A percentile compares a stretch with the other conserved stretches of the same genome.
phyloP scores from a whole-genome alignment of 1,140 invertebrate genomes.

The Zaprionus nigranus region DNA sequence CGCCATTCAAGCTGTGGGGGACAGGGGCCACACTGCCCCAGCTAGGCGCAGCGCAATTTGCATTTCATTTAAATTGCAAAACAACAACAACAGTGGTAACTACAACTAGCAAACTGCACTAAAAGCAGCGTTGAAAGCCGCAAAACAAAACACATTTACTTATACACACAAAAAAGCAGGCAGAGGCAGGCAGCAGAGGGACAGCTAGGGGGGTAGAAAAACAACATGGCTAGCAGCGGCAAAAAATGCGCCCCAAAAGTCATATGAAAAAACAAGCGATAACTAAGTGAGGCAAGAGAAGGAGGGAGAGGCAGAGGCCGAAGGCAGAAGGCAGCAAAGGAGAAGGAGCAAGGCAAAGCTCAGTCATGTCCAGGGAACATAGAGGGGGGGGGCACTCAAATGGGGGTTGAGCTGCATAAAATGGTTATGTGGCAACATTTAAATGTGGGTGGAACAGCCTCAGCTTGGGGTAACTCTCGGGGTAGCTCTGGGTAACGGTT shows the following conservation, averaged over 20 bases:
- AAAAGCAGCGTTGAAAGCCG: slow-evolving; percentile 53
- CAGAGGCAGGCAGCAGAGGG: too few relatives aligned
- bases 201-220: slow-evolving; percentile 1
- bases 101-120: slow-evolving; percentile 65
- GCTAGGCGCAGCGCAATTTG: slow-evolving; percentile 61
- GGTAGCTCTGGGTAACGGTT: background rate
- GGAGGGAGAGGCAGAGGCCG: background rate
- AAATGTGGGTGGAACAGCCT: slow-evolving; percentile 65
- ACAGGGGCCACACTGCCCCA: too few relatives aligned
- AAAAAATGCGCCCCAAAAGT: slow-evolving; percentile 72
- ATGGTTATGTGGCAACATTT: slow-evolving; percentile 74
- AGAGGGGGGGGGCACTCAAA: background rate
- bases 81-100: slow-evolving; percentile 40
- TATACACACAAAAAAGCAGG: slow-evolving; percentile 31
- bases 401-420: slow-evolving; percentile 42
- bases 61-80: slow-evolving; percentile 80
- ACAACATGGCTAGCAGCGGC: slow-evolving; percentile 40
- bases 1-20: slow-evolving; percentile 45
- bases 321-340: background rate
- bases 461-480: background rate
- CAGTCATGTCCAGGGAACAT: background rate
- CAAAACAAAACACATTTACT: slow-evolving; percentile 45
- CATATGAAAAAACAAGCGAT: slow-evolving; percentile 82
- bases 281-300: slow-evolving; percentile 37
- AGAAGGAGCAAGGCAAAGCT: background rate